Evolutionary conservation across 2,113 vertebrate species (phyloP), one percentile per base, ranked within the genome.

Genomic region (Nannobrachium achirus): DNA sequence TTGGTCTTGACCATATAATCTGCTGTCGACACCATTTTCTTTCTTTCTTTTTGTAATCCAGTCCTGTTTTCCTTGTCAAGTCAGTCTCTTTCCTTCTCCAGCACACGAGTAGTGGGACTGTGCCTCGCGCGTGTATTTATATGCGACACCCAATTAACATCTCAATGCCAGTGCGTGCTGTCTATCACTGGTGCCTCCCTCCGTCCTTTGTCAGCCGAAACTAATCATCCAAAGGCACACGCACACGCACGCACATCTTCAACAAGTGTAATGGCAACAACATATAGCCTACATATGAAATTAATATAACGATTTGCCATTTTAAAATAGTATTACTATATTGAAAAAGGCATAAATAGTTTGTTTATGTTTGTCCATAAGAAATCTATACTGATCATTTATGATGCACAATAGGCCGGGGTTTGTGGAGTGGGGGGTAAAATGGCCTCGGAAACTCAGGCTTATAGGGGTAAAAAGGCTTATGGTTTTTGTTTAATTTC

Each of bases 121-220:
- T 10, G 40, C 73, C 55, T 63, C 48, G 18, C 50, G 48, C 62
- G 42, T 38, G 60, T 56, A 59, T 90, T 92, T 93, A 93, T 94
- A 94, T 89, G 79, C 33, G 66, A 75, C 76, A 71, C 84, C 71
- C 75, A 83, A 84, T 94, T 94, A 92, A 85, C 93, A 94, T 95
- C 66, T 93, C 86, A 94, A 95, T 91, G 84, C 51, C 56, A 76
- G 79, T 33, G 73, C 60, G 70, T 66, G 75, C 80, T 75, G 66
- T 62, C 79, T 65, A 76, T 81, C 58, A 65, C 14, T 8, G 62
- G 42, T 56, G 61, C 69, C n/a, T 60, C 55, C 18, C 13, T 59
- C 64, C n/a, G n/a, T n/a, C n/a, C 76, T 72, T 60, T 73, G 56
- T 59, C 70, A 75, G 71, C 58, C 67, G 66, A 62, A 71, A 50